Base-by-base conservation (phyloP, 1,140 invertebrate species). In the Zaprionus gabonicus region DNA sequence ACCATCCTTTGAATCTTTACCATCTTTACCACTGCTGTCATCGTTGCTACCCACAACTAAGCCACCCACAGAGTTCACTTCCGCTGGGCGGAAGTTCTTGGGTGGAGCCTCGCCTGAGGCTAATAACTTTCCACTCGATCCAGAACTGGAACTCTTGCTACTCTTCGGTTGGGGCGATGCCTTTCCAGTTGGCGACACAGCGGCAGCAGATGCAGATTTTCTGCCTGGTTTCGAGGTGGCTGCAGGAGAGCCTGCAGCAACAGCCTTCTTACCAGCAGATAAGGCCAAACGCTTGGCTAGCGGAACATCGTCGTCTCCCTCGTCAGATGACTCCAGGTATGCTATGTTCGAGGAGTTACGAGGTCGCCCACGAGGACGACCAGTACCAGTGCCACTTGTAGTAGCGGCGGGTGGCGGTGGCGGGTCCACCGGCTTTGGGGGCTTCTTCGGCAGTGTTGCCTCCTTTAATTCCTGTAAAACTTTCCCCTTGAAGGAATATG, bases 1-100 rank as follows among this genome's bases (percentile, higher is more conserved):
- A 72, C 71, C 94, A 20, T 95, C 95, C 70, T 95, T 94, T n/a
- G 94, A 94, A 59, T 80, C 77, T n/a, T 95, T 93, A 78, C 95
- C 94, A n/a, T 94, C 93, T 10, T 93, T 94, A 23, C 93, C 85
- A 67, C 93, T 93, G 17, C 27, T 65, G 17, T 92, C 88, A 55
- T 84, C 83, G 78, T 76, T 83, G 73, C 92, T 94, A 27, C 95
- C 95, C 15, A 95, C 94, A 1, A 94, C 93, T 64, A 96, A 93
- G 17, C 95, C 95, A 41, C 95, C 95, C 36, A 96, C 94, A n/a
- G 95, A 95, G 0, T 95, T 95, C 2, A 94, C 94, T 82, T 96
- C 95, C 0, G 95, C 95, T 20, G 95, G 95, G 5, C 95, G 93
- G 9, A 94, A 93, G 59, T 85, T 90, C 31, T 86, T 90, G 1